Conservation (phyloP, 2,888 invertebrate species). For the Stenchaetothrips biformis region DNA sequence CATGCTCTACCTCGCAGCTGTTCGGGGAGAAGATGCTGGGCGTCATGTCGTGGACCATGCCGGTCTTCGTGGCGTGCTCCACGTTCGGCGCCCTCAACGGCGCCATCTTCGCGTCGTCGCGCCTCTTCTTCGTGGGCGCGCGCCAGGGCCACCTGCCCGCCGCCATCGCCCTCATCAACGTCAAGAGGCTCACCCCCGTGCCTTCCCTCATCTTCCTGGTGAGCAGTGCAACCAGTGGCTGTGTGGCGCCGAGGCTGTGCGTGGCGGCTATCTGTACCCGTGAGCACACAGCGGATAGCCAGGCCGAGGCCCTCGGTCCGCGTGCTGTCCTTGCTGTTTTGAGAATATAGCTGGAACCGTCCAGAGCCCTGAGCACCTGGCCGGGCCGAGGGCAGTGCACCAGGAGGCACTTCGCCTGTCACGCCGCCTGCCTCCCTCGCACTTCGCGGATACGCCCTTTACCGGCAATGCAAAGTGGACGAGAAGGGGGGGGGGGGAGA, state of each 20-base stretch:
- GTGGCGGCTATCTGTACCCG: too few species aligned
- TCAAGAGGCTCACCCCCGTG: constrained; percentile 75
- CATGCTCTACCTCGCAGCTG: constrained; percentile 50
- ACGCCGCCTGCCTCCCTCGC: too few species aligned
- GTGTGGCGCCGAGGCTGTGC: background rate
- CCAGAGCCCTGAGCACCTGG: too few species aligned
- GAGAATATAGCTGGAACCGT: too few species aligned
- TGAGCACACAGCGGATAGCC: background rate
- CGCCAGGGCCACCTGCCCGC: constrained; percentile 80
- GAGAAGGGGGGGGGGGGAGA: too few species aligned
- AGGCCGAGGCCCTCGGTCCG: background rate
- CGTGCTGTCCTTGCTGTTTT: too few species aligned
- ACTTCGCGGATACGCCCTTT: too few species aligned
- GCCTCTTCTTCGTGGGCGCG: constrained; percentile 85
- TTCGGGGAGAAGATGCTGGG: constrained; percentile 87
- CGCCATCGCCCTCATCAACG: constrained; percentile 80
- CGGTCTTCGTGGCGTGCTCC: constrained; percentile 91
- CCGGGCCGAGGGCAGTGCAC: too few species aligned
- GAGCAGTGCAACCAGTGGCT: too few species aligned
- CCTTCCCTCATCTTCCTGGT: constrained; percentile 85
- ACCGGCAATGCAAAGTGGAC: too few species aligned
- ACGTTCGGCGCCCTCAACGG: constrained; percentile 95
- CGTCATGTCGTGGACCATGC: constrained; percentile 85
- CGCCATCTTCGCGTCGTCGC: constrained; percentile 88
- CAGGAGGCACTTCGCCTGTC: too few species aligned